Percentiles rank a stretch among this genome's conserved stretches.
Evolutionary conservation across 2,888 invertebrate species (phyloP).

Genomic region (Andricus curvator): DNA sequence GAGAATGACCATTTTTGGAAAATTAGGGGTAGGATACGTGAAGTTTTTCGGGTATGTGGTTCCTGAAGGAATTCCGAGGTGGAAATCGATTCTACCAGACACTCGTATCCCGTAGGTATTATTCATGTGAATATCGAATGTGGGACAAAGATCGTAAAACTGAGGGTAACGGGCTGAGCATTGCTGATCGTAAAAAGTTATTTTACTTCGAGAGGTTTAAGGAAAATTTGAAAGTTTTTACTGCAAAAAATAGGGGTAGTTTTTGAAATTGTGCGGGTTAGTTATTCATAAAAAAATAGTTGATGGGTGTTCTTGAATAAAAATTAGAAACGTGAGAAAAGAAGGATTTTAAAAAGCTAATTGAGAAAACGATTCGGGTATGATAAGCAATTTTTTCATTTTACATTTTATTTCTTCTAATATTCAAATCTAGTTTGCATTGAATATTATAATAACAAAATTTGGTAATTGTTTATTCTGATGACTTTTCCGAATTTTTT

Average conservation of each 20-base stretch:
- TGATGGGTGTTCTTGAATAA: too few relatives aligned
- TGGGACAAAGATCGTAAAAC: neutral
- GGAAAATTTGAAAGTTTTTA: neutral
- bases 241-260: neutral
- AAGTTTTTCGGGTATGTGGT: slow-evolving; percentile 41
- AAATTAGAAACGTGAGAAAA: too few relatives aligned
- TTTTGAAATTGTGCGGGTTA: neutral
- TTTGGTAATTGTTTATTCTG: too few relatives aligned
- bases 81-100: slow-evolving; percentile 50
- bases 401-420: too few relatives aligned
- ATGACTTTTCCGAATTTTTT: too few relatives aligned
- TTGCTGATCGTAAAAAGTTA: neutral
- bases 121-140: slow-evolving; percentile 26
- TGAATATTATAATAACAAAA: too few relatives aligned
- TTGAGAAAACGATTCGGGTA: too few relatives aligned
- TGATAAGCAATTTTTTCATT: too few relatives aligned
- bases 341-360: too few relatives aligned
- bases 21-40: slow-evolving; percentile 32
- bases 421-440: too few relatives aligned
- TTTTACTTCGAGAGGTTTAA: neutral
- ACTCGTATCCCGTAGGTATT: slow-evolving; percentile 54
- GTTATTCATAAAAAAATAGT: neutral
- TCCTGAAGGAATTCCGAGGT: slow-evolving; percentile 39
- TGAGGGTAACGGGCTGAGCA: neutral
- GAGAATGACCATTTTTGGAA: slow-evolving; percentile 31